Evolutionary conservation across 53 echinoderm and acorn worm genomes (phyloP), one percentile per base, ranked within the genome.

Genomic region (Mesocentrotus franciscanus): DNA sequence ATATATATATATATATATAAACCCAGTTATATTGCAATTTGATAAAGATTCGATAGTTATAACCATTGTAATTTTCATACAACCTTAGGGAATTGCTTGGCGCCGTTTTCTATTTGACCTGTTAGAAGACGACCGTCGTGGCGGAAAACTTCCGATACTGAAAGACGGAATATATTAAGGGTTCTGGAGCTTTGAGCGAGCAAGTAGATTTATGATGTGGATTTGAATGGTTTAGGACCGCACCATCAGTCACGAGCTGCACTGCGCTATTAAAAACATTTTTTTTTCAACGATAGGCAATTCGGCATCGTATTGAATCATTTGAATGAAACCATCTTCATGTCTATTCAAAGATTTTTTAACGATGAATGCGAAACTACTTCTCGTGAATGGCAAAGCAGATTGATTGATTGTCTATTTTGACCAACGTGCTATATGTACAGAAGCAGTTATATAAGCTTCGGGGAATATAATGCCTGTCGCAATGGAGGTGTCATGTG

Each of bases 171-270:
- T 76, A 75, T 75, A 68, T 24, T 49, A 49, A 49, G 68, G 24
- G 20, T 24, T 68, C 20, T 22, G 33, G 39, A 81, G 81, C 81
- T 22, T 17, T 81, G 39, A 17, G 42, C 29, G 81, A 81, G 81
- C 42, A 18, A 17, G 81, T 81, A 81, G 81, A 81, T 81, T 81
- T 39, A 81, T 42, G 81, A 81, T 81, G 81, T 81, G 36, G 81
- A 81, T 81, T 81, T 81, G 29, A 81, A 20, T 81, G 81, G 76
- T 76, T 76, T 76, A 76, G 30, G 36, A 81, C 42, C 33, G 16
- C 39, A 36, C 42, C 81, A 81, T 81, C 81, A 42, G 42, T 74
- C 74, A 74, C 30, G 29, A 74, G 74, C 11, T 74, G 14, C 12
- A 18, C 24, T 68, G 9, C 68, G 68, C 68, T 26, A 26, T 74